Percentiles rank a stretch among this genome's conserved stretches.
Evolutionary conservation across 1,140 invertebrate genomes (phyloP).

Genomic region (Aphis gossypii): DNA sequence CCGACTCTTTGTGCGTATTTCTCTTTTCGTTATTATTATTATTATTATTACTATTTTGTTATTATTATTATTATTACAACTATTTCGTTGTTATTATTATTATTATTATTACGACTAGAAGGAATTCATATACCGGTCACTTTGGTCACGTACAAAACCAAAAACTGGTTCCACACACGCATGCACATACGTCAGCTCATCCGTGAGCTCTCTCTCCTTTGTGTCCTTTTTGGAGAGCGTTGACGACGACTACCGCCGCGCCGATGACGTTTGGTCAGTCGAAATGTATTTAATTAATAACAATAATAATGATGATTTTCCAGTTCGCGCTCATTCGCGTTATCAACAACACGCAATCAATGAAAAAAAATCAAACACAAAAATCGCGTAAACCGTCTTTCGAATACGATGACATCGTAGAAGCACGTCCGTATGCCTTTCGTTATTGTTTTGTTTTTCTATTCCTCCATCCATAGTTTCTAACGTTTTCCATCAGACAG

Average conservation of each 20-base stretch:
- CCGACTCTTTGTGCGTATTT: neutral
- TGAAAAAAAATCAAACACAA: neutral
- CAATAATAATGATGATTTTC: constrained; percentile 7
- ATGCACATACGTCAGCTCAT: constrained; percentile 3
- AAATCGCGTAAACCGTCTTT: constrained; percentile 2
- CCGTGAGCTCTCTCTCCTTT: constrained; percentile 38
- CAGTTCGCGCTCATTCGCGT: neutral
- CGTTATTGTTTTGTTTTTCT: constrained; percentile 5
- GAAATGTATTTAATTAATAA: constrained; percentile 21
- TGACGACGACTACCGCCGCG: neutral
- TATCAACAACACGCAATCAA: neutral
- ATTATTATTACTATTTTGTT: neutral
- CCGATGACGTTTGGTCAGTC: neutral
- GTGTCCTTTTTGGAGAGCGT: constrained; percentile 44
- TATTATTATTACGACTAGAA: constrained; percentile 3
- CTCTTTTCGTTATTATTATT: neutral
- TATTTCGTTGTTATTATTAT: neutral
- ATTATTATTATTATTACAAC: neutral
- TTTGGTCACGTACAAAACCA: constrained; percentile 50
- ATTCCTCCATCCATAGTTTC: neutral
- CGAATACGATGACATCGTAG: neutral
- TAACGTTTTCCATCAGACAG: neutral
- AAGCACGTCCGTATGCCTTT: neutral
- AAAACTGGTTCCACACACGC: constrained; percentile 54
- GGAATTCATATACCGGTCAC: constrained; percentile 46